phyloP scores from a whole-genome alignment of 2,113 vertebrate genomes.

The Muntiacus reevesi region DNA sequence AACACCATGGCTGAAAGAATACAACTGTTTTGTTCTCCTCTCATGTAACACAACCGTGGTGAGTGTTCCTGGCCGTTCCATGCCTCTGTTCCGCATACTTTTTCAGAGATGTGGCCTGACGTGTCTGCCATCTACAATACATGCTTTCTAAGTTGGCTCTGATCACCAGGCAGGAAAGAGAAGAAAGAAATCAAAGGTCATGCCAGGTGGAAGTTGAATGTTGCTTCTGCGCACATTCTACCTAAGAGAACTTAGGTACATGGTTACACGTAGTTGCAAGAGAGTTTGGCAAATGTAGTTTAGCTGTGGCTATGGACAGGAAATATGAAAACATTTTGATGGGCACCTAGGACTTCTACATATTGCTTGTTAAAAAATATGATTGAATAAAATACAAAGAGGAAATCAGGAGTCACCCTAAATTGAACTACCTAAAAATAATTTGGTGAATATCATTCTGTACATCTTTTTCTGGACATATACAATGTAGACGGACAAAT shows the following conservation, averaged over 20 bases:
- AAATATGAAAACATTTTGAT: neutral
- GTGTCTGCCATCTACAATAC: neutral
- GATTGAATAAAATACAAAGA: neutral
- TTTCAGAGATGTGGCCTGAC: neutral
- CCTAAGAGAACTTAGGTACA: neutral
- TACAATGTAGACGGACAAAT: neutral
- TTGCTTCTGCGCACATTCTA: neutral
- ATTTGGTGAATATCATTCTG: neutral
- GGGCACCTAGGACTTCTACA: neutral
- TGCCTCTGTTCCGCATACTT: neutral
- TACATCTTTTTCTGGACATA: neutral
- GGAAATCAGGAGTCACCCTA: neutral
- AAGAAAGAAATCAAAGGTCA: neutral
- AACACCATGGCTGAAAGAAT: neutral
- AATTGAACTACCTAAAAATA: neutral
- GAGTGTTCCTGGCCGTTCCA: neutral
- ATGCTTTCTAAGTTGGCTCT: neutral
- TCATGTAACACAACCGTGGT: neutral
- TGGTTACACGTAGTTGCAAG: neutral
- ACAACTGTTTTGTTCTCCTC: neutral
- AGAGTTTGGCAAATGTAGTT: neutral
- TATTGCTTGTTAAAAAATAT: neutral
- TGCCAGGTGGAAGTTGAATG: neutral
- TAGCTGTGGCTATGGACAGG: neutral
- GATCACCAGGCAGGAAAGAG: neutral